Evolutionary conservation across 1,140 invertebrate genomes (phyloP), one percentile per base, ranked within the genome.

Genomic region (Tetramorium simillimum): DNA sequence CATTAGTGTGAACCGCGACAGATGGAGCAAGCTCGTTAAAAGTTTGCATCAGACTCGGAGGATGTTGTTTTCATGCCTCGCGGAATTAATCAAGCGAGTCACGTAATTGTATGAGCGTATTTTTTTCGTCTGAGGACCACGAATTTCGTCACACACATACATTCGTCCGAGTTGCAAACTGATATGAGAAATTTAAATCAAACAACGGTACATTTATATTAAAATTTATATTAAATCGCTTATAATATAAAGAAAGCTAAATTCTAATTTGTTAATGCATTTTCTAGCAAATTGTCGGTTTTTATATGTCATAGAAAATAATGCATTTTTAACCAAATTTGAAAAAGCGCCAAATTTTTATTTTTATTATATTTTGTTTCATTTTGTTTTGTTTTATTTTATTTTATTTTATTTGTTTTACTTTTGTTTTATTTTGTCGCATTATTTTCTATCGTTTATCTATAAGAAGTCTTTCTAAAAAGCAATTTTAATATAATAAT

Each of bases 21-120:
- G 56, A 73, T 43, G 21, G 67, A 56, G 77, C 46, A 70, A 81
- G 49, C 69, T 73, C 51, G 56, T 82, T 72, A 60, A 46, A 82
- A 60, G 80, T 72, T 51, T 56, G 49, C 46, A 21, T 67, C 56
- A 58, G 67, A n/a, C 51, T 21, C 51, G 37, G 51, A 82, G 49
- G 51, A 82, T 72, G 67, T 82, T 82, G 24, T 82, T 82, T 81
- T 67, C 40, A 43, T 28, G 40, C 37, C 56, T 43, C 67, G 12
- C 12, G 37, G 67, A 40, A 60, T 33, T 33, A 37, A 78, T 65
- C 60, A 33, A 28, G 16, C 18, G 28, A 65, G 43, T 51, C 28
- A 28, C 21, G 37, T 63, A 65, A 78, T 65, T 65, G 28, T 10
- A 18, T 12, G 24, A 28, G 18, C 18, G 6, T 40, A 2, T 28